phyloP scores from a whole-genome alignment of 2,888 invertebrate genomes.

The Philereme transversata region DNA sequence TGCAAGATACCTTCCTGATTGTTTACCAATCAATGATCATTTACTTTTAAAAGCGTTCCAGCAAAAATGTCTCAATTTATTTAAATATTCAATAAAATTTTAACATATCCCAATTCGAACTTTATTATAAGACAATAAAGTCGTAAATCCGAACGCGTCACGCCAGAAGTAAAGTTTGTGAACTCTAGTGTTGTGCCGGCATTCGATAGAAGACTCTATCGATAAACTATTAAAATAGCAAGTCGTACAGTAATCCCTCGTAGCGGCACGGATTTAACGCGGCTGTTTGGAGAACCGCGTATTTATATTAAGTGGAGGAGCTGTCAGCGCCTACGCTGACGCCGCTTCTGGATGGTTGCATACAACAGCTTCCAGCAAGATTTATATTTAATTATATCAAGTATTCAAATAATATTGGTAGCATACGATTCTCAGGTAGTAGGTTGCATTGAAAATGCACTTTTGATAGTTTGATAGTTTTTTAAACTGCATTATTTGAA shows the following conservation, averaged over 20 bases:
- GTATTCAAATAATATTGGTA: no score
- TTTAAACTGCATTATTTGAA: no score
- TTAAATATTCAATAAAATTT: conserved; percentile 50
- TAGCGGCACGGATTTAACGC: conserved; percentile 73
- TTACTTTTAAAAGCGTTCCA: conserved; percentile 43
- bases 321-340: conserved; percentile 81
- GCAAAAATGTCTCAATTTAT: conserved; percentile 53
- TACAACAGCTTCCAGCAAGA: conserved; percentile 59
- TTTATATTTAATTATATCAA: conserved; percentile 7
- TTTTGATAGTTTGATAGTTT: no score
- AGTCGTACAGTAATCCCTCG: conserved; percentile 59
- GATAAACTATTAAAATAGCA: conserved; percentile 65
- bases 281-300: conserved; percentile 74
- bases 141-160: conserved; percentile 45
- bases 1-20: neutral
- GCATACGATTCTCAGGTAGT: no score
- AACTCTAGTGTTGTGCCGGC: conserved; percentile 47
- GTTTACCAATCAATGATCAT: conserved; percentile 40
- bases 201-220: conserved; percentile 68
- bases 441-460: no score
- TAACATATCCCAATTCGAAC: conserved; percentile 45
- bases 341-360: conserved; percentile 70
- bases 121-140: conserved; percentile 42
- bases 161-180: conserved; percentile 39
- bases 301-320: conserved; percentile 82